Evolutionary conservation across 2,797 vertebrate species (phyloP), one percentile per base, ranked within the genome.

Genomic region (Tolypeutes matacus): DNA sequence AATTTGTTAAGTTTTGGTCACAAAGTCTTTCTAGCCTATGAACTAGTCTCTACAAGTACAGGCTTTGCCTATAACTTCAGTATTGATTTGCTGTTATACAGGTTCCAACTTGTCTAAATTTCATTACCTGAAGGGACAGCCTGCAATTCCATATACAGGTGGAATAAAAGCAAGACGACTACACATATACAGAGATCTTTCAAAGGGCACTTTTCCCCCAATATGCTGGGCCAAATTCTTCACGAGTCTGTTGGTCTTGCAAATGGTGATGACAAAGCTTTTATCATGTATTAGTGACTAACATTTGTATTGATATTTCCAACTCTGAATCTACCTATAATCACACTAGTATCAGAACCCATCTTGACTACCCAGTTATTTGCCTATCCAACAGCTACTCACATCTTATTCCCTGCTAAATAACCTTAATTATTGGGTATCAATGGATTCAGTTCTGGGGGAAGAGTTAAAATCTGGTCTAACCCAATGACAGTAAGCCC

Each of bases 1-100:
- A 72, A 94, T 96, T 95, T 91, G 93, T 96, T 96, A 65, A 53
- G 88, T 83, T 96, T 90, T 80, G 87, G 23, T 93, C 90, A 93
- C 11, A 4, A 64, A 94, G 73, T 70, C 69, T 94, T 94, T 96
- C 77, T 67, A 69, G n/a, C 23, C 77, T 88, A 46, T 46, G 67
- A 60, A 92, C 86, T 95, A 88, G 93, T 88, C 21, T 96, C 67
- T 34, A 51, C 34, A 80, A 94, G 87, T 70, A 86, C 15, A 81
- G 92, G 46, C 53, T 96, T 88, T 83, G 87, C 93, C 90, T 95
- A 92, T 96, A 95, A 96, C 90, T 94, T 96, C 75, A 92, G 84
- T 96, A 97, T 95, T 95, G 94, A 97, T 97, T 97, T 96, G 95
- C 75, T 85, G 76, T 95, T 92, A 95, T 8, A 64, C 88, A 95